phyloP scores from a whole-genome alignment of 1,140 invertebrate genomes.

The Arion vulgaris region DNA sequence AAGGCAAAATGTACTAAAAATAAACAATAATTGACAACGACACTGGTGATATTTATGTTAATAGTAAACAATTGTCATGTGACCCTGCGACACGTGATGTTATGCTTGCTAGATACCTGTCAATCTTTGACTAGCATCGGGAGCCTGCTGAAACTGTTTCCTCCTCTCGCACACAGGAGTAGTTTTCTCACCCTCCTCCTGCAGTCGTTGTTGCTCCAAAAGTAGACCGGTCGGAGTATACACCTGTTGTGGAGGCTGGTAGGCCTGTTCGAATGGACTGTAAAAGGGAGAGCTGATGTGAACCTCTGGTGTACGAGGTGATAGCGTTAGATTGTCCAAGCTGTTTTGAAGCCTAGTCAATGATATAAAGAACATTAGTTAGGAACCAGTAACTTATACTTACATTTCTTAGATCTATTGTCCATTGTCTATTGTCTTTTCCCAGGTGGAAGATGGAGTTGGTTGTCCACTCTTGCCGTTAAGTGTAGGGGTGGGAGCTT shows the following conservation, averaged over 20 bases:
- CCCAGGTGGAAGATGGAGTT: too few relatives aligned
- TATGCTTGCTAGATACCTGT: conserved; percentile 20
- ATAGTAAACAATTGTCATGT: not conserved
- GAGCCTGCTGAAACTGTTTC: conserved; percentile 56
- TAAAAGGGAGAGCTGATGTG: conserved; percentile 37
- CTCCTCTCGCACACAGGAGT: conserved; percentile 61
- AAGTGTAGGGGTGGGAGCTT: too few relatives aligned
- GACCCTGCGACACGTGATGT: not conserved
- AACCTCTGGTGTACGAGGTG: conserved; percentile 45
- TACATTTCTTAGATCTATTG: too few relatives aligned
- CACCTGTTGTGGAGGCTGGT: conserved; percentile 32
- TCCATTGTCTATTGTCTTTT: too few relatives aligned
- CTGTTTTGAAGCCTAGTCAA: conserved; percentile 43
- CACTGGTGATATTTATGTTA: too few relatives aligned
- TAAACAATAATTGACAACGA: too few relatives aligned
- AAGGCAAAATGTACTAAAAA: too few relatives aligned
- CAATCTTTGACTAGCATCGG: conserved; percentile 2
- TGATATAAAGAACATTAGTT: too few relatives aligned
- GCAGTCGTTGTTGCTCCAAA: conserved; percentile 36
- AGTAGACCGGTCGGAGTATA: conserved; percentile 38
- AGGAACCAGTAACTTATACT: too few relatives aligned
- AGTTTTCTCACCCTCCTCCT: conserved; percentile 39
- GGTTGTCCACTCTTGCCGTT: too few relatives aligned
- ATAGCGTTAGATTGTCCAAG: conserved; percentile 47
- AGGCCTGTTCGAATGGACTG: conserved; percentile 12